Evolutionary conservation across 1,140 invertebrate genomes (phyloP), one percentile per base, ranked within the genome.

Genomic region (Harpegnathos saltator): DNA sequence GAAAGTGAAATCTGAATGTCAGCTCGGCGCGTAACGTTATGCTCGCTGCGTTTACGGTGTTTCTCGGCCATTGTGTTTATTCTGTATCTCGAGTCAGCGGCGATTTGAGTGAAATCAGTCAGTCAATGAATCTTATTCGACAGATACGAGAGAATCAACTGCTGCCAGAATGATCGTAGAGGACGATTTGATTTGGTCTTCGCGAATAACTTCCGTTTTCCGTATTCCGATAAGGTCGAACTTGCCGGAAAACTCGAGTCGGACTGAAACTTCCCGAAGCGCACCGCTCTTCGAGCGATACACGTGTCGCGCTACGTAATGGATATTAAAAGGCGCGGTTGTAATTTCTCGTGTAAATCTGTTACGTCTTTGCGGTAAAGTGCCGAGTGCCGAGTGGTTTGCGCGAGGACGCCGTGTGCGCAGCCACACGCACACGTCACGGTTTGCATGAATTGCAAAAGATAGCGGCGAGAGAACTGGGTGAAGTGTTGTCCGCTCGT

Each of bases 301-400:
- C 44, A 11, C n/a, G 50, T 11, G 26, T 44, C 62, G 3, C 29
- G n/a, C 14, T 14, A 9, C 33, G 17, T 33, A 68, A 69, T 52
- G 69, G 24, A 65, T 26, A 65, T 69, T 29, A 52, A 80, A 19
- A 19, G 14, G 12, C 22, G 62, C 22, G 50, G 62, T 69, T 19
- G 33, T 69, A 58, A 58, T 44, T 38, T 17, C 22, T 66, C 26
- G n/a, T 78, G 50, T 69, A 69, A 58, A 80, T 80, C 75, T 69
- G 29, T 69, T 44, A 58, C 50, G 17, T 19, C n/a, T 58, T 58
- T 80, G 75, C 63, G 75, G 75, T 80, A 15, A 80, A 69, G n/a
- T n/a, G n/a, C 52, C 52, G 62, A 66, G 24, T 15, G 14, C 1
- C 22, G 19, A 26, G 54, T 61, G 14, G 48, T 75, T 75, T 7